phyloP scores from a whole-genome alignment of 2,113 vertebrate species.

The Pogona vitticeps region DNA sequence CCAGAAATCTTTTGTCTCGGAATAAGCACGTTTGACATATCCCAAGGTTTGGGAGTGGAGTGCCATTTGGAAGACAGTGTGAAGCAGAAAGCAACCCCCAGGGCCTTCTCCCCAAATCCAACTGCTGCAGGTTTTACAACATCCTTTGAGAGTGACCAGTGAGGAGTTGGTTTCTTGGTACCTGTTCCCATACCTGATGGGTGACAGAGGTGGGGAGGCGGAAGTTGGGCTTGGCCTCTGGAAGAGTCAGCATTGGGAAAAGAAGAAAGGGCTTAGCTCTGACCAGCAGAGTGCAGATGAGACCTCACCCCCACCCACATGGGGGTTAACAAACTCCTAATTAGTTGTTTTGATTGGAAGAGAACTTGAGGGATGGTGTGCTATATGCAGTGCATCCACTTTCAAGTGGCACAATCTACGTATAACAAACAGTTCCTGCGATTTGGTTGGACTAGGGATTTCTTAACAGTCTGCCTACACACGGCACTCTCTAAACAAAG shows the following conservation, averaged over 20 bases:
- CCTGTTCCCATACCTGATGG: no score
- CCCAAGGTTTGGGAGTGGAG: background rate
- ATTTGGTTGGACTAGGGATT: background rate
- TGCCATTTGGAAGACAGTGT: background rate
- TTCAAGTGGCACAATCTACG: constrained; percentile 23
- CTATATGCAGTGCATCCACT: constrained; percentile 14
- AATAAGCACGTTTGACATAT: background rate
- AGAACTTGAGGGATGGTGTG: constrained; percentile 43
- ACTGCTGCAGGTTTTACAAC: background rate
- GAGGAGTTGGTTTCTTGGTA: no score
- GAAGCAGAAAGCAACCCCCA: background rate
- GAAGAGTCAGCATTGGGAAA: no score
- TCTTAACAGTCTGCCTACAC: background rate
- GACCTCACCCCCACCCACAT: no score
- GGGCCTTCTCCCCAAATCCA: background rate
- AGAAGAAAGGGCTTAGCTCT: no score
- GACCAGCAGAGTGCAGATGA: no score
- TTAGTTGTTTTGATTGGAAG: no score
- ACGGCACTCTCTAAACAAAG: constrained; percentile 5
- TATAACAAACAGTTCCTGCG: constrained; percentile 35
- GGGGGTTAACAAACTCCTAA: no score
- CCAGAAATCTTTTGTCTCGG: background rate
- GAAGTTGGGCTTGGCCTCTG: no score
- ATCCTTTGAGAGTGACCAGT: background rate
- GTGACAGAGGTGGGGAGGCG: no score